Evolutionary conservation across 37 sponge, comb jelly and placozoan genomes (phyloP).

Genomic region (Dysidea cf. avara): DNA sequence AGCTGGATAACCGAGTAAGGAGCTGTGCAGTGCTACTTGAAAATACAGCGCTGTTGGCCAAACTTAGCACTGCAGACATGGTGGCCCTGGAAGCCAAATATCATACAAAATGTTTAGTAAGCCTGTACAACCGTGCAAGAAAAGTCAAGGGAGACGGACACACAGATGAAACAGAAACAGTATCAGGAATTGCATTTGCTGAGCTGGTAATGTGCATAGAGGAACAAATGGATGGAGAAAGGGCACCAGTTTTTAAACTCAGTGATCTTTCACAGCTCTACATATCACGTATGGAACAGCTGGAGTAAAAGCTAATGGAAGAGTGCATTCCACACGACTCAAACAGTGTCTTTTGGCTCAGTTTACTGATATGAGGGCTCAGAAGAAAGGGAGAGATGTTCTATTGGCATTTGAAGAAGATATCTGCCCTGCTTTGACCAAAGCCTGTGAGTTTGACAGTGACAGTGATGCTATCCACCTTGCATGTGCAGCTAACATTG

Average conservation of each 20-base stretch:
- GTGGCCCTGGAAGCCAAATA: slow-evolving; percentile 24
- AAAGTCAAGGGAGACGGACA: neutral
- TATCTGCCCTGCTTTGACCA: too few species aligned
- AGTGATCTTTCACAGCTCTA: slow-evolving; percentile 8
- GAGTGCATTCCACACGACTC: slow-evolving; percentile 20
- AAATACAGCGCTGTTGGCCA: too few species aligned
- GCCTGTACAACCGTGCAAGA: slow-evolving; percentile 26
- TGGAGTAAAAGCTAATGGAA: neutral
- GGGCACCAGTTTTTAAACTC: slow-evolving; percentile 3
- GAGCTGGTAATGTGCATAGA: neutral
- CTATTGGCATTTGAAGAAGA: too few species aligned
- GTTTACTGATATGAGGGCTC: slow-evolving; percentile 22
- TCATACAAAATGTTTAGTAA: slow-evolving; percentile 20
- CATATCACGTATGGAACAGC: slow-evolving; percentile 29
- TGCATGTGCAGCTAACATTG: slow-evolving; percentile 31
- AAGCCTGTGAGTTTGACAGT: too few species aligned
- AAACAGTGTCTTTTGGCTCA: slow-evolving; percentile 20
- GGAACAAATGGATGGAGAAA: neutral
- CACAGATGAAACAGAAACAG: neutral
- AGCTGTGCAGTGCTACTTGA: slow-evolving; percentile 8
- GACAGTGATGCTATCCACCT: slow-evolving; percentile 40
- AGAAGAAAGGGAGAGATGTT: too few species aligned
- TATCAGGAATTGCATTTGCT: slow-evolving; percentile 20
- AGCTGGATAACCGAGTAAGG: slow-evolving; percentile 11
- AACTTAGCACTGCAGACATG: slow-evolving; percentile 8